Evolutionary conservation across 2,888 invertebrate genomes (phyloP).

Genomic region (Helicoverpa assulta): DNA sequence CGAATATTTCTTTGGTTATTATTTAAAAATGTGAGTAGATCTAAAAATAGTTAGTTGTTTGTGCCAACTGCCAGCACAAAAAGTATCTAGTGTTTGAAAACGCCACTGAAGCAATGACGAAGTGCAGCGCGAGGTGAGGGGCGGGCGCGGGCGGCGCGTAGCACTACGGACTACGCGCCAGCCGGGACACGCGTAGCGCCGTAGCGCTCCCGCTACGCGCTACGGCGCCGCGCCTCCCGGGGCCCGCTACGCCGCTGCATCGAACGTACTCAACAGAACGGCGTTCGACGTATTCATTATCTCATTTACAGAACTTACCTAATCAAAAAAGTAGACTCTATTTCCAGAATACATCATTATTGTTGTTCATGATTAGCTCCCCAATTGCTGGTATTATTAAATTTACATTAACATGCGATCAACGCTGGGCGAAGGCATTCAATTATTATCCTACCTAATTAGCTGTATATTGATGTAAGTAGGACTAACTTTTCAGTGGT

Average conservation of each 20-base stretch:
- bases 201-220: slow-evolving; percentile 7
- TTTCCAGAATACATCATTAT: not conserved
- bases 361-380: not conserved
- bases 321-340: not conserved
- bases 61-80: slow-evolving; percentile 35
- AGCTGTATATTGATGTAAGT: too few relatives aligned
- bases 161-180: too few relatives aligned
- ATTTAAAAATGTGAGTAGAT: slow-evolving; percentile 12
- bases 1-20: not conserved
- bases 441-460: too few relatives aligned
- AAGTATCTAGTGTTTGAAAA: slow-evolving; percentile 11
- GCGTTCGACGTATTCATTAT: not conserved
- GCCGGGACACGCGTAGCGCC: slow-evolving; percentile 15
- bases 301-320: not conserved
- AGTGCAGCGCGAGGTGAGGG: not conserved
- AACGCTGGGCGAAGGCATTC: not conserved
- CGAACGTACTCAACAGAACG: not conserved
- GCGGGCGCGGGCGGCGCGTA: slow-evolving; percentile 11
- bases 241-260: too few relatives aligned
- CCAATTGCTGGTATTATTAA: not conserved
- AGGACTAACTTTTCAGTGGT: too few relatives aligned
- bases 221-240: not conserved
- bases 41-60: slow-evolving; percentile 39
- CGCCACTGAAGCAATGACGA: not conserved
- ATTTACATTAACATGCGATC: not conserved